A percentile compares a stretch with the other conserved stretches of the same genome.
Evolutionary conservation across 64 coral and sea anemone genomes (phyloP).

Genomic region (Hydrozoanthus tunicans): DNA sequence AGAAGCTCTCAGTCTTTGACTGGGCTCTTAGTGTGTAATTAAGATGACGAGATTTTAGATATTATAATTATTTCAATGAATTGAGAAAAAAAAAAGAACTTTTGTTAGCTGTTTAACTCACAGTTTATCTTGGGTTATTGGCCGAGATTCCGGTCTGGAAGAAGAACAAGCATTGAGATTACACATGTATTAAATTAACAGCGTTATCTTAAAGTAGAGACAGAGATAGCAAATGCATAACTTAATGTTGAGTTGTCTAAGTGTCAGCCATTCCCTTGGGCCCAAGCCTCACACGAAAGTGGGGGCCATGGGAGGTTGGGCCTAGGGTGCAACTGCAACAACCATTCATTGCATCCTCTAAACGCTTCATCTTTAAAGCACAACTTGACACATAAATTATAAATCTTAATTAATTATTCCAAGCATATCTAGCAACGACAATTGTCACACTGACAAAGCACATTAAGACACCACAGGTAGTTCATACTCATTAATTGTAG

Average conservation of each 20-base stretch:
- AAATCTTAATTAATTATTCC: neutral
- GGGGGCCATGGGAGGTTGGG: neutral
- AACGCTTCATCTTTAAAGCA: neutral
- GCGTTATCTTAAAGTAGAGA: slow-evolving; percentile 39
- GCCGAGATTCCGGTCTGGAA: slow-evolving; percentile 42
- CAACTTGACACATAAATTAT: neutral
- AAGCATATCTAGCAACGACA: neutral
- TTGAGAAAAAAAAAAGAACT: neutral
- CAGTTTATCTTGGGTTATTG: slow-evolving; percentile 37
- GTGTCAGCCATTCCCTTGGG: no score
- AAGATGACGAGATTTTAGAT: neutral
- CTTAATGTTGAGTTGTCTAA: neutral
- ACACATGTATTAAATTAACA: slow-evolving; percentile 20
- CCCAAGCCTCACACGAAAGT: no score
- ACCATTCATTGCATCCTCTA: neutral
- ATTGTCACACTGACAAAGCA: neutral
- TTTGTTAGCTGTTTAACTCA: slow-evolving; percentile 53
- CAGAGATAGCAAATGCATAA: neutral
- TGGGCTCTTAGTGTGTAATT: neutral
- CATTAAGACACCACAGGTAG: neutral
- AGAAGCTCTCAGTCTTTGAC: neutral
- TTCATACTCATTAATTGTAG: neutral
- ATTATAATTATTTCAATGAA: neutral
- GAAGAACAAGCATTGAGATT: slow-evolving; percentile 20
- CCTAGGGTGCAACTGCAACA: neutral